phyloP scores from a whole-genome alignment of 2,888 invertebrate species.

The Hydrotaea diabolus region DNA sequence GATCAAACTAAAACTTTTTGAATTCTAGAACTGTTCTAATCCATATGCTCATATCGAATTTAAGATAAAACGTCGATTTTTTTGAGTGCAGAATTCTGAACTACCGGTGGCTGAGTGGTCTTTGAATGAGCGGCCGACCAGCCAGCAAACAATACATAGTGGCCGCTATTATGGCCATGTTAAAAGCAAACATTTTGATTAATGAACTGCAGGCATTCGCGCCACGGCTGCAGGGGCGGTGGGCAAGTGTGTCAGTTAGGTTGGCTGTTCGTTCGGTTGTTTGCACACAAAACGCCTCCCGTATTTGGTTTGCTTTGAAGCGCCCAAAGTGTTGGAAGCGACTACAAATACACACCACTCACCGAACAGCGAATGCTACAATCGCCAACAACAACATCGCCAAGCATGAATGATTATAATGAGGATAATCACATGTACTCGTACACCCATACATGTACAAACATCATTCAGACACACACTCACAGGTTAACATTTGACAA shows the following conservation, averaged over 20 bases:
- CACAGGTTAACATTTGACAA: too few species aligned
- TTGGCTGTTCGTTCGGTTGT: not conserved
- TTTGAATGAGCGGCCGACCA: constrained; percentile 32
- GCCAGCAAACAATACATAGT: constrained; percentile 18
- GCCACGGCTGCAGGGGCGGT: constrained; percentile 34
- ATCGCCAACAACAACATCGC: not conserved
- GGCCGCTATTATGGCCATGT: constrained; percentile 61
- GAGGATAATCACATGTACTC: constrained; percentile 36
- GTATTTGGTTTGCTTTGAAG: not conserved
- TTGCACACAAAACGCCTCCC: constrained; percentile 18
- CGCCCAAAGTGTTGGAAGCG: not conserved
- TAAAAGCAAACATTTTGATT: constrained; percentile 74
- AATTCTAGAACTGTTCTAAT: too few species aligned
- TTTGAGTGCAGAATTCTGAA: not conserved
- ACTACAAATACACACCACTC: not conserved
- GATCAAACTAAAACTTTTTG: too few species aligned
- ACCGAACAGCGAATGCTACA: not conserved
- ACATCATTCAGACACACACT: not conserved
- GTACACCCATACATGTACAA: not conserved
- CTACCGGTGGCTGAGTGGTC: too few species aligned
- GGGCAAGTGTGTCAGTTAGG: not conserved
- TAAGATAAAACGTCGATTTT: too few species aligned
- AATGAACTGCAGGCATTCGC: constrained; percentile 72
- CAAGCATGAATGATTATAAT: constrained; percentile 50
- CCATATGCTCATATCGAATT: too few species aligned